phyloP scores from a whole-genome alignment of 2,888 invertebrate species.

The Alsophila aescularia region DNA sequence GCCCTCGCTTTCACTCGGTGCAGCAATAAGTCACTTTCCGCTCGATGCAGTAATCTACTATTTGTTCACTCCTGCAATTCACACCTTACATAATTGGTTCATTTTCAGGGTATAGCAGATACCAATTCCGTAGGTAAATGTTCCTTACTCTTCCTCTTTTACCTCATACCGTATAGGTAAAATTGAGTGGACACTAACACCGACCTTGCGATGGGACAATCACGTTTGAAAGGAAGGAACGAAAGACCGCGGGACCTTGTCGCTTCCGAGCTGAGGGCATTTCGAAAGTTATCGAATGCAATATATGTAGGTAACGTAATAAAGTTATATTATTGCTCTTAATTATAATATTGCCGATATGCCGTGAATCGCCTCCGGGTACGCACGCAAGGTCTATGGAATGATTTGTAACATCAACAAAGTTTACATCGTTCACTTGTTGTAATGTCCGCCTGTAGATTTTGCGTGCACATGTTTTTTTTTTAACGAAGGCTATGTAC shows the following conservation, averaged over 20 bases:
- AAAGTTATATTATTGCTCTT: conserved; percentile 18
- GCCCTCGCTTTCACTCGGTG: too few relatives aligned
- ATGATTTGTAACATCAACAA: background rate
- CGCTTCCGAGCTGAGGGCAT: conserved; percentile 57
- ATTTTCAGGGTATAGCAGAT: too few relatives aligned
- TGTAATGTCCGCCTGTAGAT: too few relatives aligned
- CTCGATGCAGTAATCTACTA: too few relatives aligned
- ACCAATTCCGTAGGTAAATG: too few relatives aligned
- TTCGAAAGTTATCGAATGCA: conserved; percentile 10
- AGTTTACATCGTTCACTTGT: too few relatives aligned
- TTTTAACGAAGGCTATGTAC: too few relatives aligned
- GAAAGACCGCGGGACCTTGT: conserved; percentile 53
- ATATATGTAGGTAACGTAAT: conserved; percentile 9
- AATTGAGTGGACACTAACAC: conserved; percentile 45
- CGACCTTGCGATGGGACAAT: conserved; percentile 63
- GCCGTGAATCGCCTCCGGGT: conserved; percentile 14
- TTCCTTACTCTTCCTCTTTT: conserved; percentile 5
- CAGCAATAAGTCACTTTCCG: too few relatives aligned
- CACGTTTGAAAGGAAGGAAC: conserved; percentile 68
- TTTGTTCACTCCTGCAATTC: too few relatives aligned
- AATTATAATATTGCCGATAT: too few relatives aligned
- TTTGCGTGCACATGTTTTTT: too few relatives aligned
- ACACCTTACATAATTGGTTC: too few relatives aligned
- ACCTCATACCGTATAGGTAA: conserved; percentile 34
- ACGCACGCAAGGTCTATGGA: conserved; percentile 11